These are phyloP conservation scores for Neogobius melanostomus DNA, from an alignment of 2,113 vertebrate genomes.

Conservation along the genomic window DNA sequence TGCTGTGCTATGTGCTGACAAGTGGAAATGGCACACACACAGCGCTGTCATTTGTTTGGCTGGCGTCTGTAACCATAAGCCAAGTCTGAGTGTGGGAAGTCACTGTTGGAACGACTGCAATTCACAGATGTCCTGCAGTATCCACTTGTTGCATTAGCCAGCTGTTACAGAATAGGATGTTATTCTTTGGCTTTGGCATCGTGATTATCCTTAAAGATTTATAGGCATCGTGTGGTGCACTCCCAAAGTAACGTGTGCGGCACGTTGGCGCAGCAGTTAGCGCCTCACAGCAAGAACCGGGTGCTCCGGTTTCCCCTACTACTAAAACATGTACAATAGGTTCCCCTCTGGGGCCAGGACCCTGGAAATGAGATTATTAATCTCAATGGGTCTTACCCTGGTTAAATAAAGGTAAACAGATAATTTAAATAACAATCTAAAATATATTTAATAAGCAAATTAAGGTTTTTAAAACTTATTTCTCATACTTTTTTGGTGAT, in stretches of 20 bases:
- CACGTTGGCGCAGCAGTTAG: too few species aligned
- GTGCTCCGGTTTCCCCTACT: too few species aligned
- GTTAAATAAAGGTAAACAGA: too few species aligned
- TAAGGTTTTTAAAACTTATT: not conserved
- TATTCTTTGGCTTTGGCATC: not conserved
- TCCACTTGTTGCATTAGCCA: slow-evolving; percentile 37
- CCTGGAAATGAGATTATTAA: too few species aligned
- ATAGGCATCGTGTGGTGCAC: not conserved
- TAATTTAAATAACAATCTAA: not conserved
- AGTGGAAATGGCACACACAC: not conserved
- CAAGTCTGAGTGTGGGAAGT: slow-evolving; percentile 55
- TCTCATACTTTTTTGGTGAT: not conserved
- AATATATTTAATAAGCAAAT: not conserved
- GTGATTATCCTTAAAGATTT: not conserved
- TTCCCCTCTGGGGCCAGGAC: too few species aligned
- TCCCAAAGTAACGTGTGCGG: not conserved
- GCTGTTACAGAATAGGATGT: slow-evolving; percentile 42
- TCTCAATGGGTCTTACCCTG: too few species aligned
- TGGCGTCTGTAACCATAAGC: slow-evolving; percentile 12
- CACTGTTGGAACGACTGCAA: slow-evolving; percentile 39
- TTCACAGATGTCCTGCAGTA: slow-evolving; percentile 40
- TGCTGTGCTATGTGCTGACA: slow-evolving; percentile 10
- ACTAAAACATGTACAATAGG: too few species aligned
- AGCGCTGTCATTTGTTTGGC: slow-evolving; percentile 8
- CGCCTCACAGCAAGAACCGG: too few species aligned